Base-by-base conservation (phyloP, 2,888 invertebrate species). In the Hemaris fuciformis region DNA sequence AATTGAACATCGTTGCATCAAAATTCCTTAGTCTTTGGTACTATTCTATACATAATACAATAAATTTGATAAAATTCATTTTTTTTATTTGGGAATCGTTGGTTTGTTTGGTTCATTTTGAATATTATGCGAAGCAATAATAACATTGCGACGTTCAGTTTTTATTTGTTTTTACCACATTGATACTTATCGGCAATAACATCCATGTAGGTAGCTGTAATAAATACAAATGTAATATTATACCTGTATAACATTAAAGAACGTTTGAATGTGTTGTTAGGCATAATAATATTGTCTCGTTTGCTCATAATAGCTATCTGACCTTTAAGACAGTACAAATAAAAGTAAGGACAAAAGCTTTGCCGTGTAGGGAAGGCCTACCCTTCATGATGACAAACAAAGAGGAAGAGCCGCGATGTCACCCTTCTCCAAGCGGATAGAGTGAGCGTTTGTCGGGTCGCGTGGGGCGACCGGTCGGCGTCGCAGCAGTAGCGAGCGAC, bases 391-490 rank as follows among this genome's bases (percentile, higher is more conserved):
- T 67, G 66, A 64, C 64, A 74, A 79, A 85, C 81, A 87, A 88
- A 78, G 79, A 86, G 82, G 88, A 89, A 87, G 89, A 87, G 80
- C 76, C 70, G 73, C 75, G 77, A 80, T 90, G 88, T 89, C 89
- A 90, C 91, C 91, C 91, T 91, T 91, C 91, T 88, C 87, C 80
- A 70, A 69, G 77, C 74, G 74, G 72, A 76, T 73, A 74, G 77
- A 80, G 83, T 79, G 83, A 81, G 79, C 79, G 81, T 73, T 70
- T 65, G 67, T 61, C 70, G 72, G 74, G 76, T 66, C 77, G 80
- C 73, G 81, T 73, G 82, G 79, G 81, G 81, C 81, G 74, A 71
- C 74, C 77, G 80, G 78, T 74, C 73, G 78, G 78, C 77, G 74
- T 71, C 75, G 72, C 77, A 76, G 86, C 91, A 91, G 91, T 91